Conservation (phyloP, 2,797 vertebrate species). For the Takifugu rubripes region DNA sequence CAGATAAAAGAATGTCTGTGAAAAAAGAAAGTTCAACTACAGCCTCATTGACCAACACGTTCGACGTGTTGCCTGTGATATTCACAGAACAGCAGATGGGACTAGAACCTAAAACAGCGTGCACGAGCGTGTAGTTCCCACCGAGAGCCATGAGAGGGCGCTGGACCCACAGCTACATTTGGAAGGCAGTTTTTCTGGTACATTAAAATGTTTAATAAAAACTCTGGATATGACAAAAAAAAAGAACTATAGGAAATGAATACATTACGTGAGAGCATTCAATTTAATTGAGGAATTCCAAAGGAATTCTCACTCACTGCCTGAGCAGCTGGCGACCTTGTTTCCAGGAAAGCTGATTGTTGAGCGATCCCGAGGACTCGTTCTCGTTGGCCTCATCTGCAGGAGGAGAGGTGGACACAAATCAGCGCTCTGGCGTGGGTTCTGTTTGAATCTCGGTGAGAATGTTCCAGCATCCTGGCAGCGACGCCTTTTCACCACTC, state of each 20-base stretch:
- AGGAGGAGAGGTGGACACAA: conserved; percentile 55
- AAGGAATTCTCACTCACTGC: conserved; percentile 82
- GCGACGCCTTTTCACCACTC: conserved; percentile 22
- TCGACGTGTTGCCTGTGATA: not conserved
- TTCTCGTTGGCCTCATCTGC: conserved; percentile 96
- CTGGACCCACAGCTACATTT: conserved; percentile 30
- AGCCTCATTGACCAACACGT: conserved; percentile 30
- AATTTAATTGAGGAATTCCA: conserved; percentile 6
- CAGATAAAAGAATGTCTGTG: not conserved
- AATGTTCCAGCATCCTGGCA: conserved; percentile 57
- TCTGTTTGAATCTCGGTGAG: conserved; percentile 47
- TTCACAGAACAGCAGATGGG: not conserved
- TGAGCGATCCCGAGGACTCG: conserved; percentile 84
- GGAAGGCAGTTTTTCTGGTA: not conserved
- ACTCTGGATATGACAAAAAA: conserved; percentile 6
- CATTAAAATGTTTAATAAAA: not conserved
- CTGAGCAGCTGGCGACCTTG: conserved; percentile 95
- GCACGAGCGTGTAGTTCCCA: not conserved
- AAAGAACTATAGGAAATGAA: conserved; percentile 9
- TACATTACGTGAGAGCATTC: not conserved
- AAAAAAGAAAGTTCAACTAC: not conserved
- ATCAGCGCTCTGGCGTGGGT: conserved; percentile 53
- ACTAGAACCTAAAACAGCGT: not conserved
- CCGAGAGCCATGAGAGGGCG: conserved; percentile 58
- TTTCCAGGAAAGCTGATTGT: conserved; percentile 98